phyloP scores from a whole-genome alignment of 2,888 invertebrate species.

The Cheilosia urbana region DNA sequence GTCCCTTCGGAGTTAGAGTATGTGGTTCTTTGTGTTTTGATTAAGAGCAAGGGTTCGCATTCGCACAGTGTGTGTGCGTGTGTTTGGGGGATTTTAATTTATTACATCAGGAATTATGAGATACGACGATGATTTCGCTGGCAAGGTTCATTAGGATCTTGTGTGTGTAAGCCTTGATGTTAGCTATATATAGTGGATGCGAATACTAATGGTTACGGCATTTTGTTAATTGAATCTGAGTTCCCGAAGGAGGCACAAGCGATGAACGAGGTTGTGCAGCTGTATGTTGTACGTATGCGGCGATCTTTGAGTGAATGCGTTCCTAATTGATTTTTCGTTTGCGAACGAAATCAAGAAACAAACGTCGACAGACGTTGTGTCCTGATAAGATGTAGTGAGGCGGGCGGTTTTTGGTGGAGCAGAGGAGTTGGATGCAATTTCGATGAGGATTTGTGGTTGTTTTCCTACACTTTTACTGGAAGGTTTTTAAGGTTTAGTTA shows the following conservation, averaged over 20 bases:
- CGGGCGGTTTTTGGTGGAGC: background rate
- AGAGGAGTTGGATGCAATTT: background rate
- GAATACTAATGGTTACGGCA: conserved; percentile 26
- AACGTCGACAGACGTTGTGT: conserved; percentile 1
- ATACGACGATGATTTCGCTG: conserved; percentile 60
- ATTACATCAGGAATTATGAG: conserved; percentile 70
- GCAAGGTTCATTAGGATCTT: conserved; percentile 69
- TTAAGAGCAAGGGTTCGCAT: conserved; percentile 61
- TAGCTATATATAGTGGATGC: background rate
- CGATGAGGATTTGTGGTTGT: background rate
- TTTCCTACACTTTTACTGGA: too few species aligned
- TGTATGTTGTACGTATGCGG: conserved; percentile 1
- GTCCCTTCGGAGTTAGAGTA: conserved; percentile 18
- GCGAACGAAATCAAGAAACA: conserved; percentile 3
- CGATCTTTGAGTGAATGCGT: conserved; percentile 30
- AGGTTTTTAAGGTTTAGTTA: too few species aligned
- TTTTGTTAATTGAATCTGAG: conserved; percentile 68
- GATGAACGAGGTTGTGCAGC: background rate
- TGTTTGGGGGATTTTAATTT: conserved; percentile 65
- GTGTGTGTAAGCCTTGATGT: conserved; percentile 45
- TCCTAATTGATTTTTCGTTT: conserved; percentile 56
- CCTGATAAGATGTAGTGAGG: background rate
- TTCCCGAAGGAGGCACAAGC: background rate
- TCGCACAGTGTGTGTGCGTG: background rate
- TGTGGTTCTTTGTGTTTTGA: conserved; percentile 61